Evolutionary conservation across 2,113 vertebrate genomes (phyloP).

Genomic region (Hirundichthys speculiger): DNA sequence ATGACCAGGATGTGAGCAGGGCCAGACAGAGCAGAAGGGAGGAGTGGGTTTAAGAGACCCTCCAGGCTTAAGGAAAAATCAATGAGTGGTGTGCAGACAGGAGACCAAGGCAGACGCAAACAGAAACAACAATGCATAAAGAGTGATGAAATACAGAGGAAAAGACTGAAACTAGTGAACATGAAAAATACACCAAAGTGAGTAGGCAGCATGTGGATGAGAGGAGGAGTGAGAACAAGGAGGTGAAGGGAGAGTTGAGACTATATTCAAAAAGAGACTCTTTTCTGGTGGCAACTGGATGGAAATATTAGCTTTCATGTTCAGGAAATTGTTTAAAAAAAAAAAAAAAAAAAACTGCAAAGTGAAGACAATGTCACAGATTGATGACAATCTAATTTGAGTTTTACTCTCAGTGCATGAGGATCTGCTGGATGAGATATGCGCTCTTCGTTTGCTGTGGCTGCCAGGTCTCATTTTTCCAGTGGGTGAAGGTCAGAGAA

Average conservation of each 20-base stretch:
- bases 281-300: too few species aligned
- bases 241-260: background rate
- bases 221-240: too few species aligned
- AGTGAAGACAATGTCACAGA: background rate
- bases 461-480: too few species aligned
- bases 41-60: constrained; percentile 15
- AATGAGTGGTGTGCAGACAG: constrained; percentile 16
- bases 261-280: background rate
- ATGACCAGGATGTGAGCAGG: background rate
- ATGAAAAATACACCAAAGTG: too few species aligned
- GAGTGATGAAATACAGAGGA: background rate
- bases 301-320: too few species aligned
- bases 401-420: too few species aligned
- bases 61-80: constrained; percentile 35
- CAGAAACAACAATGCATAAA: background rate
- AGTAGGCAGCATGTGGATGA: too few species aligned
- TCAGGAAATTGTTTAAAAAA: background rate
- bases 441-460: too few species aligned
- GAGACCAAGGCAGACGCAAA: constrained; percentile 1
- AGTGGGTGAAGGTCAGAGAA: too few species aligned
- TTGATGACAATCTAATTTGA: background rate
- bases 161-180: too few species aligned
- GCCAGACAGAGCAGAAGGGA: background rate
- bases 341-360: background rate
- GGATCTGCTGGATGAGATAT: too few species aligned